Evolutionary conservation across 2,888 invertebrate species (phyloP).

Genomic region (Pyrochroa serraticornis): DNA sequence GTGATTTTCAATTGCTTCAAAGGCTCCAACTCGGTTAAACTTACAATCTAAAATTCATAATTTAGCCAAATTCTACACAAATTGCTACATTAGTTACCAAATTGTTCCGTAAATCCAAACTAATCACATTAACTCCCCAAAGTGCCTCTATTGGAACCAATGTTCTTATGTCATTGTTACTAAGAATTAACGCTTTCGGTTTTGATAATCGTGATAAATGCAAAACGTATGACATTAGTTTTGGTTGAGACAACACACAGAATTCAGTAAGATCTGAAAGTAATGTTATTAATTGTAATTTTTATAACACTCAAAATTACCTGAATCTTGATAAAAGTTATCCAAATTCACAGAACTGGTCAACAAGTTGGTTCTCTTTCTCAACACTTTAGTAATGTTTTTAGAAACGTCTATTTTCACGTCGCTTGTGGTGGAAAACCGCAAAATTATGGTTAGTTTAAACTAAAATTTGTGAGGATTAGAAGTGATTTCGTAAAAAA

Average conservation of each 20-base stretch:
- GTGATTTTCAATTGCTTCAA: slow-evolving; percentile 44
- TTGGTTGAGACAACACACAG: slow-evolving; percentile 60
- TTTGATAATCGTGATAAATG: slow-evolving; percentile 46
- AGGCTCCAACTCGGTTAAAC: slow-evolving; percentile 36
- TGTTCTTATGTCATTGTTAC: slow-evolving; percentile 50
- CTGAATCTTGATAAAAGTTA: slow-evolving; percentile 57
- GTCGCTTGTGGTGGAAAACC: slow-evolving; percentile 57
- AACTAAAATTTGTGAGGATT: slow-evolving; percentile 32
- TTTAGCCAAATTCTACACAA: slow-evolving; percentile 1
- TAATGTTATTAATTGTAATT: slow-evolving; percentile 2
- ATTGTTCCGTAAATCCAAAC: slow-evolving; percentile 49
- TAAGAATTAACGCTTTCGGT: slow-evolving; percentile 46
- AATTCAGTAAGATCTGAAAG: slow-evolving; percentile 51
- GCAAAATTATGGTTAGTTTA: slow-evolving; percentile 55
- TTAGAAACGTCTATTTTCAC: slow-evolving; percentile 59
- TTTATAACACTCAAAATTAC: neutral
- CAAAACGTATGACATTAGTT: slow-evolving; percentile 59
- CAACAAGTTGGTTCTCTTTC: slow-evolving; percentile 50
- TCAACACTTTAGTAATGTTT: slow-evolving; percentile 53
- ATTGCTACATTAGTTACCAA: slow-evolving; percentile 37
- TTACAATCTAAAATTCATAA: slow-evolving; percentile 44
- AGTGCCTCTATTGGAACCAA: slow-evolving; percentile 50
- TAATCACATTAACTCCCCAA: slow-evolving; percentile 35
- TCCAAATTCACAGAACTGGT: slow-evolving; percentile 55
- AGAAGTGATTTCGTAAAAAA: neutral